phyloP scores from a whole-genome alignment of 2,113 vertebrate species.

The Synodontis membranacea region DNA sequence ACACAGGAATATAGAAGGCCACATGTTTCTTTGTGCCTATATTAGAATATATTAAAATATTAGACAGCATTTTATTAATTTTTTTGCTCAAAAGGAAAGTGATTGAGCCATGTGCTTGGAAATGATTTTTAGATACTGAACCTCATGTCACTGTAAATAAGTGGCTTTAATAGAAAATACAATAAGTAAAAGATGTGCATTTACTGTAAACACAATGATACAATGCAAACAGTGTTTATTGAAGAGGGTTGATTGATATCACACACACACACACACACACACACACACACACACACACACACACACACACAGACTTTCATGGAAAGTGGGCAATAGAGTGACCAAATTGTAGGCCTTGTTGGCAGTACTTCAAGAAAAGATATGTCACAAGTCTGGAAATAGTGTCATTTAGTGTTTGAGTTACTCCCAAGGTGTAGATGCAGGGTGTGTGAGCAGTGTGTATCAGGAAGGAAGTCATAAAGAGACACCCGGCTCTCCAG shows the following conservation, averaged over 20 bases:
- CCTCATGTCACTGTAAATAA: not conserved
- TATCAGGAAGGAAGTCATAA: conserved; percentile 1
- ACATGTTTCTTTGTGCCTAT: not conserved
- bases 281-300: not conserved
- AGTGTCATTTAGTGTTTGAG: not conserved
- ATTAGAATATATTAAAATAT: not conserved
- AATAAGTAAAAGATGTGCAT: not conserved
- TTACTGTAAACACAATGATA: not conserved
- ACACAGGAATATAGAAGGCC: conserved; percentile 20
- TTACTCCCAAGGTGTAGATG: not conserved
- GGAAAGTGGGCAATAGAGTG: too few relatives aligned
- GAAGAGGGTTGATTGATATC: not conserved
- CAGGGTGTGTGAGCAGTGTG: conserved; percentile 16
- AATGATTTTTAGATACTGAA: not conserved
- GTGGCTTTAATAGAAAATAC: not conserved
- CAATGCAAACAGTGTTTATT: not conserved
- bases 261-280: not conserved
- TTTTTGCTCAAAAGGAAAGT: not conserved
- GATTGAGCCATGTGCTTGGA: not conserved
- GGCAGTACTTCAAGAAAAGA: not conserved
- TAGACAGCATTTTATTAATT: not conserved
- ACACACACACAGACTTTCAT: not conserved
- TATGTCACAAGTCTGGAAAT: not conserved
- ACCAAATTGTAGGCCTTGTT: not conserved
- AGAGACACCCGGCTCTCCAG: not conserved